These are phyloP conservation scores for Barbus barbus DNA, from an alignment of 2,113 vertebrate genomes.

Conservation along the genomic window DNA sequence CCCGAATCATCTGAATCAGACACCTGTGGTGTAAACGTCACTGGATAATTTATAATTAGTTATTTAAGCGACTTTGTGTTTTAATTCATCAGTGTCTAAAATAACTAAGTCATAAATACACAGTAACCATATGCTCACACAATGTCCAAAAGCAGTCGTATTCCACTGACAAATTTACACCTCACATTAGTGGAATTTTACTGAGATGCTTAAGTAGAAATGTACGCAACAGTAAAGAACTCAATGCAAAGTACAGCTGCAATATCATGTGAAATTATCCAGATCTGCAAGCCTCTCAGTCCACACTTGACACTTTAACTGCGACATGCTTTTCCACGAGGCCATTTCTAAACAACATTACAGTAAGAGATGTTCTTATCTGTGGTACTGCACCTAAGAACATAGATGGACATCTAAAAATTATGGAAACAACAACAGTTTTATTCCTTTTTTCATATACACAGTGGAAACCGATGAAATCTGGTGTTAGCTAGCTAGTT, in stretches of 20 bases:
- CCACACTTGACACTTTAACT: constrained; percentile 36
- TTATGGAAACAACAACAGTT: neutral
- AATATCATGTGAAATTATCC: constrained; percentile 20
- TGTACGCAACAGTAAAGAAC: constrained; percentile 8
- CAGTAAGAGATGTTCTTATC: neutral
- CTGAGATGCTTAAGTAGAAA: neutral
- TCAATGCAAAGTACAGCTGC: neutral
- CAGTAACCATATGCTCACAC: neutral
- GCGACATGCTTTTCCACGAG: constrained; percentile 13
- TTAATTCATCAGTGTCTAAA: neutral
- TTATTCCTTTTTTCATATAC: neutral
- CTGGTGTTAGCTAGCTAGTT: neutral
- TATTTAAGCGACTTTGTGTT: neutral
- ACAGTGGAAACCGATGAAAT: neutral
- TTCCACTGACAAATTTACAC: neutral
- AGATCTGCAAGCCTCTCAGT: constrained; percentile 32
- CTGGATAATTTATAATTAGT: neutral
- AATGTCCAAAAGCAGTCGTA: neutral
- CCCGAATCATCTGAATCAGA: neutral
- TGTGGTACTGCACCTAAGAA: neutral
- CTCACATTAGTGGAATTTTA: constrained; percentile 1
- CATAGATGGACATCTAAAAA: neutral
- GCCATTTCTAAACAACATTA: constrained; percentile 10
- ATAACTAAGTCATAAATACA: neutral
- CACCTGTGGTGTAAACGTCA: neutral